Percentiles rank a stretch among this genome's conserved stretches.
These are phyloP conservation scores for Rhizoglyphus robini DNA, from an alignment of 1,140 invertebrate species.

Conservation along the genomic window DNA sequence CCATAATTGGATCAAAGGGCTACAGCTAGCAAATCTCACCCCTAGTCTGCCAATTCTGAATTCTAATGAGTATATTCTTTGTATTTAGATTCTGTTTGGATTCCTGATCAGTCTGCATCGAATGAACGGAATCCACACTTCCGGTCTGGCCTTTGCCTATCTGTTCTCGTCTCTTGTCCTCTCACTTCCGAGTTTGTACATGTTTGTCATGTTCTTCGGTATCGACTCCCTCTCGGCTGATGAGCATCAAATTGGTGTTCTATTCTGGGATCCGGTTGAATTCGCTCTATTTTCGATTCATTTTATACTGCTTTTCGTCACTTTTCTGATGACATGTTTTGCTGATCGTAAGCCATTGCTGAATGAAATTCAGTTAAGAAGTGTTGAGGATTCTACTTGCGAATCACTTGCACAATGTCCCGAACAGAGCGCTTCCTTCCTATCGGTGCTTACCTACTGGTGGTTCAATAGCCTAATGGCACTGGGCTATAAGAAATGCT, in stretches of 20 bases:
- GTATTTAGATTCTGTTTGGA: slow-evolving; percentile 50
- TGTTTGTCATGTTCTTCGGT: slow-evolving; percentile 22
- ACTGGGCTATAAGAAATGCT: slow-evolving; percentile 58
- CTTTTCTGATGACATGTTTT: slow-evolving; percentile 67
- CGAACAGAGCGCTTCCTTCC: slow-evolving; percentile 66
- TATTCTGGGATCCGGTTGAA: too few species aligned
- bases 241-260: background rate
- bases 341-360: slow-evolving; percentile 49
- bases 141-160: slow-evolving; percentile 81
- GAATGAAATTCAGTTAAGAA: background rate
- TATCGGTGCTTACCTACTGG: slow-evolving; percentile 68
- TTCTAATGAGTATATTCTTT: background rate
- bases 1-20: too few species aligned
- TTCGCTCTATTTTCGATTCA: slow-evolving; percentile 67
- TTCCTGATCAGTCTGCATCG: slow-evolving; percentile 58
- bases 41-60: too few species aligned
- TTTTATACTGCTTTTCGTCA: slow-evolving; percentile 52
- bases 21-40: too few species aligned
- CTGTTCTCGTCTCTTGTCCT: slow-evolving; percentile 37
- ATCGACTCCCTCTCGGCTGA: slow-evolving; percentile 24
- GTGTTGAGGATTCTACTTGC: background rate
- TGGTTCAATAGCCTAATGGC: slow-evolving; percentile 62
- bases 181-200: background rate
- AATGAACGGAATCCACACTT: slow-evolving; percentile 66
- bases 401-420: slow-evolving; percentile 45